These are phyloP conservation scores for Magallana angulata DNA, from an alignment of 1,140 invertebrate species.

Conservation along the genomic window DNA sequence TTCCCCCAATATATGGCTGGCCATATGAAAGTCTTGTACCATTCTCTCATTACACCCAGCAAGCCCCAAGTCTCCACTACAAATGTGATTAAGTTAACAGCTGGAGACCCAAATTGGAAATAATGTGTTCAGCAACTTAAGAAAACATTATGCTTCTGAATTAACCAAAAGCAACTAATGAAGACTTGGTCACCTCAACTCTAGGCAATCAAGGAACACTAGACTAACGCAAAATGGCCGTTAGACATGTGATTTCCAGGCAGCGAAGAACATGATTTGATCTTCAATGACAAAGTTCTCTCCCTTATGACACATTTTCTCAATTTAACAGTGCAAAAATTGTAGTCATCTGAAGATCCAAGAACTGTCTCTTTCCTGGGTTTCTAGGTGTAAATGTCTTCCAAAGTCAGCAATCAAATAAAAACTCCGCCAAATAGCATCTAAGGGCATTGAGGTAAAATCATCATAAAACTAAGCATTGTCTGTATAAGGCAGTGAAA, in stretches of 20 bases:
- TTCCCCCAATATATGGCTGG: background rate
- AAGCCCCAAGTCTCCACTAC: background rate
- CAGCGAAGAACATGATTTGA: background rate
- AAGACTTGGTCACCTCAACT: conserved; percentile 9
- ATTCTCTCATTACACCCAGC: conserved; percentile 19
- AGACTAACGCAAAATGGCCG: background rate
- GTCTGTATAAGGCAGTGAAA: conserved; percentile 26
- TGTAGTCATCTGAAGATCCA: too few species aligned
- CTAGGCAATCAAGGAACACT: background rate
- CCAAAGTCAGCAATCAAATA: too few species aligned
- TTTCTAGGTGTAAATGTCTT: too few species aligned
- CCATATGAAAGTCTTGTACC: conserved; percentile 12
- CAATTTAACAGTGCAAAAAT: background rate
- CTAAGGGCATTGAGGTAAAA: background rate
- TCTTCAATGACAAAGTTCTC: background rate
- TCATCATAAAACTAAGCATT: background rate
- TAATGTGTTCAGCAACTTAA: conserved; percentile 38
- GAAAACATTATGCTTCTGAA: conserved; percentile 17
- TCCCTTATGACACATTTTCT: conserved; percentile 4
- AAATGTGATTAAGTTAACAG: conserved; percentile 25
- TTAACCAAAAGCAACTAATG: conserved; percentile 31
- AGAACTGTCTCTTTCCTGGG: too few species aligned
- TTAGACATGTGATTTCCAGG: conserved; percentile 6
- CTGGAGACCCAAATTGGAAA: conserved; percentile 32
- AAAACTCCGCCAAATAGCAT: too few species aligned